Conservation (phyloP, 2,888 invertebrate species). For the Eupithecia dodoneata region DNA sequence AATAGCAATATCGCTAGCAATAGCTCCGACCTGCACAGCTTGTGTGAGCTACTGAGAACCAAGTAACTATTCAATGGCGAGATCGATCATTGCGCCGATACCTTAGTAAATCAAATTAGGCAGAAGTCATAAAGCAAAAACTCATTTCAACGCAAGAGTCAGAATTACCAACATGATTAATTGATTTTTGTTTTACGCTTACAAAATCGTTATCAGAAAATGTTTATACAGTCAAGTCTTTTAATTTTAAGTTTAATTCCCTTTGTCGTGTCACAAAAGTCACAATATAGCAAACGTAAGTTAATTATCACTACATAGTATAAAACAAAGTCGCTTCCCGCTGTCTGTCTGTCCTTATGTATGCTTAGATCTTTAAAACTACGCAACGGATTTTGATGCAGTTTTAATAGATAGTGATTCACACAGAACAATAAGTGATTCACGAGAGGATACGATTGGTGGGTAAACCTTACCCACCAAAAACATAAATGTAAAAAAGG, state of each 20-base stretch:
- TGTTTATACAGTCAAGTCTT: constrained; percentile 7
- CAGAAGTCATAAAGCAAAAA: constrained; percentile 41
- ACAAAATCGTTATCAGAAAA: constrained; percentile 9
- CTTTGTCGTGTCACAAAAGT: constrained; percentile 41
- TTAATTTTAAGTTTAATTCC: constrained; percentile 38
- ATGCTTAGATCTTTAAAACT: too few relatives aligned
- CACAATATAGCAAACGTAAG: constrained; percentile 58
- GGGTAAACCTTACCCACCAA: too few relatives aligned
- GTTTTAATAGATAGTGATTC: too few relatives aligned
- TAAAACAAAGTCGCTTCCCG: too few relatives aligned
- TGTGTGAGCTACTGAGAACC: background rate
- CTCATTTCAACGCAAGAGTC: constrained; percentile 32
- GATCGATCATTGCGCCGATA: background rate
- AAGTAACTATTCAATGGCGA: background rate
- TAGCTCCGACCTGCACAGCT: too few relatives aligned
- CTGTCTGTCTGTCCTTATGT: too few relatives aligned
- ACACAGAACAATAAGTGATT: too few relatives aligned
- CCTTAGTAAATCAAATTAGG: constrained; percentile 1
- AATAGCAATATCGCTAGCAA: too few relatives aligned
- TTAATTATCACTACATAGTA: constrained; percentile 19
- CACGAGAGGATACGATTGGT: too few relatives aligned
- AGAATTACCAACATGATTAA: constrained; percentile 27
- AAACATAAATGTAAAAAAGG: too few relatives aligned
- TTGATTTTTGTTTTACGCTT: constrained; percentile 20
- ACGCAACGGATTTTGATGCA: too few relatives aligned